Percentiles rank a stretch among this genome's conserved stretches.
These are phyloP conservation scores for Botrylloides violaceus DNA, from an alignment of 23 tunicate genomes.

Conservation along the genomic window DNA sequence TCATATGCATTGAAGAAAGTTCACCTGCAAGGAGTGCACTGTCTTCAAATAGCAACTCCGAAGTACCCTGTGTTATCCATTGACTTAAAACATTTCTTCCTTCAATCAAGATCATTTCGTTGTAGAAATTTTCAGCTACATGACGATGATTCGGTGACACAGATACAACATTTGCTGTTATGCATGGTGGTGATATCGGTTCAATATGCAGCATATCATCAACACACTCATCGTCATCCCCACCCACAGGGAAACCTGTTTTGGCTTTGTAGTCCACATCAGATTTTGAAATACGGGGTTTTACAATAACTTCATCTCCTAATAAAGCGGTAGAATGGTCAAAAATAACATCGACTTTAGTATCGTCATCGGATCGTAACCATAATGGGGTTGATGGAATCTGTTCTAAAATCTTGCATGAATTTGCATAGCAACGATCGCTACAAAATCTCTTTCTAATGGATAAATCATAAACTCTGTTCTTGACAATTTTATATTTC, in stretches of 20 bases:
- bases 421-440: neutral
- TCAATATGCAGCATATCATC: too few species aligned
- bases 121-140: too few species aligned
- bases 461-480: neutral
- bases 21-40: neutral
- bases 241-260: too few species aligned
- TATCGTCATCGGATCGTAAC: neutral
- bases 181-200: too few species aligned
- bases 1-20: neutral
- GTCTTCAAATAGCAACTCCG: neutral
- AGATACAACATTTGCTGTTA: too few species aligned
- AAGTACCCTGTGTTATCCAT: neutral
- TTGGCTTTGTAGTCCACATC: neutral
- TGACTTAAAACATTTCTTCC: neutral
- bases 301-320: neutral
- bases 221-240: too few species aligned
- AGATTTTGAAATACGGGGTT: neutral
- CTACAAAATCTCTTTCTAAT: neutral
- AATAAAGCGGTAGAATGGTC: neutral
- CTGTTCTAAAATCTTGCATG: neutral
- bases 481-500: neutral
- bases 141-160: too few species aligned
- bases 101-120: too few species aligned
- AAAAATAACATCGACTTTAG: neutral
- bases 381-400: neutral